Conservation (phyloP, 64 coral and sea anemone species). For the Exaiptasia diaphana region DNA sequence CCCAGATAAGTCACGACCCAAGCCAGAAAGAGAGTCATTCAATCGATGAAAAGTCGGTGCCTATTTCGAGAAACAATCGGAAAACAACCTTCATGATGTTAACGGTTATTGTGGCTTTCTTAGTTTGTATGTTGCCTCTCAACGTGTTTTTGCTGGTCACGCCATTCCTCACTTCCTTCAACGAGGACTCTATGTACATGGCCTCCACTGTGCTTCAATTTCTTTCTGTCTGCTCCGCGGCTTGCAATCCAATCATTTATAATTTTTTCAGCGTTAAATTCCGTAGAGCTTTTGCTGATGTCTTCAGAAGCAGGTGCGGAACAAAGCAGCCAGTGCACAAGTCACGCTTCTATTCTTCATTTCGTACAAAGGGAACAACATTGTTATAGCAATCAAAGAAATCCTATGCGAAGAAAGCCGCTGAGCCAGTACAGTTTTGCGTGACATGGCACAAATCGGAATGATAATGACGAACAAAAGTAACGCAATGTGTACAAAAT, state of each 20-base stretch:
- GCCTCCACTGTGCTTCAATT: neutral
- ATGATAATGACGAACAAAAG: too few relatives aligned
- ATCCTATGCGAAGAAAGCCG: too few relatives aligned
- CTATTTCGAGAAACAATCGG: slow-evolving; percentile 43
- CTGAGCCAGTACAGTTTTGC: too few relatives aligned
- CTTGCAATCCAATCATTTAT: slow-evolving; percentile 82
- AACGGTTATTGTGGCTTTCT: slow-evolving; percentile 63
- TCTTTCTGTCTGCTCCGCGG: slow-evolving; percentile 42
- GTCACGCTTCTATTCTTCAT: too few relatives aligned
- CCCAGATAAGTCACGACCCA: neutral
- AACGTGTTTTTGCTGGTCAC: slow-evolving; percentile 29
- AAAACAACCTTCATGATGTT: slow-evolving; percentile 85
- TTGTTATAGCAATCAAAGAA: too few relatives aligned
- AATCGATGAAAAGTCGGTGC: neutral
- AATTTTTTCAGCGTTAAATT: slow-evolving; percentile 91
- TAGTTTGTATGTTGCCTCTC: slow-evolving; percentile 76
- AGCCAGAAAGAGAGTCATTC: neutral
- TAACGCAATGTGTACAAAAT: too few relatives aligned
- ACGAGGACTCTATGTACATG: neutral
- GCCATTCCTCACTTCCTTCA: neutral
- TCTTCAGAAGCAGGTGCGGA: slow-evolving; percentile 52
- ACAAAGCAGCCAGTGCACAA: neutral
- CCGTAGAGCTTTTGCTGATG: slow-evolving; percentile 60
- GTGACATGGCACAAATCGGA: too few relatives aligned
- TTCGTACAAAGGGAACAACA: too few relatives aligned